Evolutionary conservation across 2,113 vertebrate genomes (phyloP).

Genomic region (Megaceryle maxima): DNA sequence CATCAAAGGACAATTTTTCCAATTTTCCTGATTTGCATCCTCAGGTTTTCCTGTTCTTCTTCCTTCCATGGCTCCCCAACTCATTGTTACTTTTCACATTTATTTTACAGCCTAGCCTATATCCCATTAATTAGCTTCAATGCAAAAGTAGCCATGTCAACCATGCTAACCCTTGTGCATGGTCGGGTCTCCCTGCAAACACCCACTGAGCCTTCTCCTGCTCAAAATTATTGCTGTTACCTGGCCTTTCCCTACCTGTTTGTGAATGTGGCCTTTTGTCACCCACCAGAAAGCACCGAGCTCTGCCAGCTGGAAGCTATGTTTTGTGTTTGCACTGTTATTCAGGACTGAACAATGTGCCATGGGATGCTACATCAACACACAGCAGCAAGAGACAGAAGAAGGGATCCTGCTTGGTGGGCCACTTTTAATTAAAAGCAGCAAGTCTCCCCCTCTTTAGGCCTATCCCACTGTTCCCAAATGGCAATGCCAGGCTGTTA

Average conservation of each 20-base stretch:
- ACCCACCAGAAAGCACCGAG: neutral
- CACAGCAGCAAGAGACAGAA: neutral
- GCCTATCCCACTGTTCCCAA: neutral
- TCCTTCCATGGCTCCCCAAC: neutral
- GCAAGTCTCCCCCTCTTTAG: neutral
- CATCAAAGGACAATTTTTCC: neutral
- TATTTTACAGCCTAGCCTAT: neutral
- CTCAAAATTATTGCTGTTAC: neutral
- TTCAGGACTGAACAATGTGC: fast-evolving
- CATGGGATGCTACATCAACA: fast-evolving
- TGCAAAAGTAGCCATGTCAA: neutral
- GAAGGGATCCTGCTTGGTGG: neutral
- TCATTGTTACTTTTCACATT: neutral
- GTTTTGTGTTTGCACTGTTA: neutral
- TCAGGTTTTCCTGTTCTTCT: neutral
- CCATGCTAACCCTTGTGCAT: too few species aligned
- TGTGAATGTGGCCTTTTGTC: neutral
- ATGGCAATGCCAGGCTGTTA: neutral
- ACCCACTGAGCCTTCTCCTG: neutral
- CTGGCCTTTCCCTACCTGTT: neutral
- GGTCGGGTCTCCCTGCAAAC: neutral
- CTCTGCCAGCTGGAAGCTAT: neutral
- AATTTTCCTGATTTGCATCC: neutral
- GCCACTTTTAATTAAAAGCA: neutral
- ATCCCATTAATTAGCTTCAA: neutral